A percentile compares a stretch with the other conserved stretches of the same genome.
These are phyloP conservation scores for Hassar affinis DNA, from an alignment of 2,113 vertebrate species.

Conservation along the genomic window DNA sequence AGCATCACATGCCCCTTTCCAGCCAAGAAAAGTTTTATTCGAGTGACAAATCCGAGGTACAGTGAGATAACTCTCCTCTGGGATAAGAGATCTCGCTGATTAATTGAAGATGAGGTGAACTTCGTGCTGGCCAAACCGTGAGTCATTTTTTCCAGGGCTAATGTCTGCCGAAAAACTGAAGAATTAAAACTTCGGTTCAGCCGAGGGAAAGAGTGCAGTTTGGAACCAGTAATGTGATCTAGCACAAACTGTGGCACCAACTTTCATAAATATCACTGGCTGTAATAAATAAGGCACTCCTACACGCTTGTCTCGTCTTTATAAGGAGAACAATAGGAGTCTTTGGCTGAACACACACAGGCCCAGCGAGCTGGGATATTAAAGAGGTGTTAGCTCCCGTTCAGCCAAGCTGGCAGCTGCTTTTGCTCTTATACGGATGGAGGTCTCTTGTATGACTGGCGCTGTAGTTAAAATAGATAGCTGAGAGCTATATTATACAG, in stretches of 20 bases:
- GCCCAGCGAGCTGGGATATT: conserved; percentile 15
- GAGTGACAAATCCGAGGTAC: conserved; percentile 22
- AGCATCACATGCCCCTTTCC: conserved; percentile 22
- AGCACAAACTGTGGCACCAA: conserved; percentile 10
- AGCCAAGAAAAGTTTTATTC: conserved; percentile 4
- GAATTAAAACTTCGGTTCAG: conserved; percentile 17
- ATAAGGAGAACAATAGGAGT: conserved; percentile 9
- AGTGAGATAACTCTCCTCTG: conserved; percentile 38
- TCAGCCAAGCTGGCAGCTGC: not conserved
- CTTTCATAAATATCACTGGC: not conserved
- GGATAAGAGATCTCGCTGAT: conserved; percentile 34
- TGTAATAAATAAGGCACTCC: conserved; percentile 20
- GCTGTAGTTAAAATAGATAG: not conserved
- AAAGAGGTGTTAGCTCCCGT: conserved; percentile 20
- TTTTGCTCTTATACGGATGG: conserved; percentile 2
- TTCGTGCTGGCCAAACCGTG: conserved; percentile 20
- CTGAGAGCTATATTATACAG: not conserved
- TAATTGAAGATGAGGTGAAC: conserved; percentile 42
- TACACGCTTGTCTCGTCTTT: not conserved
- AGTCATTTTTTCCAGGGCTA: conserved; percentile 31
- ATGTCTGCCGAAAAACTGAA: not conserved
- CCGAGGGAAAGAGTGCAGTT: not conserved
- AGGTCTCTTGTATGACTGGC: not conserved
- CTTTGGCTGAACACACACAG: conserved; percentile 20
- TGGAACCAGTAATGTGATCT: not conserved